Evolutionary conservation across 92 coral and sea anemone species (phyloP).

Genomic region (Pocillopora grandis): DNA sequence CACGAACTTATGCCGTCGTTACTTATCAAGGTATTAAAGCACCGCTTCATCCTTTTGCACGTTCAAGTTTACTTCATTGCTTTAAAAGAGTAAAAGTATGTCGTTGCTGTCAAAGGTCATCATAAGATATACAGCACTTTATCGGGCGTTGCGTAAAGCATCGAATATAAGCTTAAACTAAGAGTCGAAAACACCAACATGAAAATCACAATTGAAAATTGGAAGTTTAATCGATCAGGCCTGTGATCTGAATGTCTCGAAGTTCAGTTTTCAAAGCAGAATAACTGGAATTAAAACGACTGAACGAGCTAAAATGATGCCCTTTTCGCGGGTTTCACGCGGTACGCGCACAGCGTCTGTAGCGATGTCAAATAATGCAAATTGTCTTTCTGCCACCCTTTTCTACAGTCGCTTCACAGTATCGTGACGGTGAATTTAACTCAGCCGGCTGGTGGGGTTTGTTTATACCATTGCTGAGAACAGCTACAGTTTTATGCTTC

Average conservation of each 20-base stretch:
- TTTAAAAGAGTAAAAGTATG: constrained; percentile 46
- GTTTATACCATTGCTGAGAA: constrained; percentile 16
- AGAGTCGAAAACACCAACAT: constrained; percentile 11
- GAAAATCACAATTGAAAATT: background rate
- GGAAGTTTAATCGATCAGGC: background rate
- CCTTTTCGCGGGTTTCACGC: constrained; percentile 10
- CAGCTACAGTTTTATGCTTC: constrained; percentile 11
- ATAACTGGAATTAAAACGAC: background rate
- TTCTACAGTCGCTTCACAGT: constrained; percentile 10
- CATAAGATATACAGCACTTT: constrained; percentile 56
- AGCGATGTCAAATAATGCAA: constrained; percentile 31
- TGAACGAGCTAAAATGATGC: constrained; percentile 7
- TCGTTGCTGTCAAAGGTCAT: constrained; percentile 83
- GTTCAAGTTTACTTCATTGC: constrained; percentile 36
- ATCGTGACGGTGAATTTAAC: constrained; percentile 28
- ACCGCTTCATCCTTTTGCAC: background rate
- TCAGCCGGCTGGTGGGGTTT: constrained; percentile 30
- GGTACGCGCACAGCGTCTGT: constrained; percentile 5
- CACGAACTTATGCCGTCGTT: constrained; percentile 15
- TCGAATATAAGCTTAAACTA: constrained; percentile 38
- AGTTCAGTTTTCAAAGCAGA: background rate
- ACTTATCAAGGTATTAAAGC: background rate
- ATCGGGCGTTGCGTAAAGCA: constrained; percentile 18
- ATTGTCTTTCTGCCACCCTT: constrained; percentile 22
- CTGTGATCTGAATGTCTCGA: constrained; percentile 1